A percentile compares a stretch with the other conserved stretches of the same genome.
Conservation (phyloP, 2,113 vertebrate genomes). For the Chionomys nivalis region DNA sequence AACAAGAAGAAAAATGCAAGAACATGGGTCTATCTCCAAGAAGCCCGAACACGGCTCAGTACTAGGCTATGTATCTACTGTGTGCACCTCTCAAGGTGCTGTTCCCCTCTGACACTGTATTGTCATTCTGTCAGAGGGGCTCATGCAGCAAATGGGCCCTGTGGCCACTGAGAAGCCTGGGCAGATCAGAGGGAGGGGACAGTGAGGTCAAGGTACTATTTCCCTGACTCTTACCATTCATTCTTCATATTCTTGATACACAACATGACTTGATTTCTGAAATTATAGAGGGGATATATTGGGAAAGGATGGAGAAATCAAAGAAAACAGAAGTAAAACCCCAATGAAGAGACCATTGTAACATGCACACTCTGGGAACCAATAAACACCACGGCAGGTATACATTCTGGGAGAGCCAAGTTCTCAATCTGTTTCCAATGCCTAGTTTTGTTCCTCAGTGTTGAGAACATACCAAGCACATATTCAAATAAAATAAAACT, state of each 20-base stretch:
- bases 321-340: conserved; percentile 46
- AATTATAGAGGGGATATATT: conserved; percentile 15
- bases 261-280: conserved; percentile 41
- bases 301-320: not conserved
- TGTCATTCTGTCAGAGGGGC: conserved; percentile 23
- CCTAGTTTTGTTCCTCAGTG: not conserved
- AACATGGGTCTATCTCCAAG: not conserved
- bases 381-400: not conserved
- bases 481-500: conserved; percentile 40
- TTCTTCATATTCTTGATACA: conserved; percentile 38
- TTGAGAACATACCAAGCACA: not conserved
- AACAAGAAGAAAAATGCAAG: conserved; percentile 24
- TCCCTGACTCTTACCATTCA: not conserved
- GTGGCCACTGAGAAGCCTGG: not conserved
- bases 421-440: conserved; percentile 40
- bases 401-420: not conserved
- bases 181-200: not conserved
- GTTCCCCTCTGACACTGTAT: not conserved
- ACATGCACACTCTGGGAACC: not conserved
- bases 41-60: not conserved
- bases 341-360: not conserved
- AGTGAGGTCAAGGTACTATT: not conserved
- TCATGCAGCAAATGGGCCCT: not conserved
- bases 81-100: not conserved
- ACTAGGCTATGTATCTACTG: not conserved